Conservation (phyloP, 2,797 vertebrate genomes). For the Cichlasoma orientale region DNA sequence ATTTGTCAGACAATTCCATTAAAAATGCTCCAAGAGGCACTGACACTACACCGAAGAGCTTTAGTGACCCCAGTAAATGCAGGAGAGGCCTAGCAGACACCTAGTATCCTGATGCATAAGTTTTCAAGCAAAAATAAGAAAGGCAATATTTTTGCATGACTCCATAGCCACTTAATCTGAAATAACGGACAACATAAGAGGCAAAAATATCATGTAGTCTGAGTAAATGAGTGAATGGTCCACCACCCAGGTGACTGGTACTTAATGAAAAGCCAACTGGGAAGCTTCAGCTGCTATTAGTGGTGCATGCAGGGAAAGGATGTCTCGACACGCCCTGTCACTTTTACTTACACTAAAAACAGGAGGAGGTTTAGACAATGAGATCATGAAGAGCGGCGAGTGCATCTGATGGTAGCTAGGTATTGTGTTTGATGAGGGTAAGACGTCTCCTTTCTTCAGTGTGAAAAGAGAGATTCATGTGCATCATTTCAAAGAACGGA, state of each 20-base stretch:
- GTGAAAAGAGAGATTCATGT: not conserved
- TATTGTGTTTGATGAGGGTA: not conserved
- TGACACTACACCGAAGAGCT: too few species aligned
- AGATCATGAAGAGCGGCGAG: conserved; percentile 14
- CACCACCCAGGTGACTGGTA: conserved; percentile 48
- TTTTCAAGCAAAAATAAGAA: not conserved
- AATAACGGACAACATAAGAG: not conserved
- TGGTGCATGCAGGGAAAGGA: conserved; percentile 28
- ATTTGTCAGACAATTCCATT: too few species aligned
- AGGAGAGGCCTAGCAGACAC: not conserved
- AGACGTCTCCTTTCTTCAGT: not conserved
- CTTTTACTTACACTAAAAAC: conserved; percentile 28
- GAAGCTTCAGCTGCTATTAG: conserved; percentile 43
- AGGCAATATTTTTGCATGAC: not conserved
- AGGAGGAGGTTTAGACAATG: conserved; percentile 10
- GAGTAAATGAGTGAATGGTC: conserved; percentile 34
- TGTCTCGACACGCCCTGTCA: conserved; percentile 45
- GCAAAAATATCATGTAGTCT: not conserved
- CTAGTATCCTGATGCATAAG: not conserved
- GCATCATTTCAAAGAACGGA: not conserved
- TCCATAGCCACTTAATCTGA: not conserved
- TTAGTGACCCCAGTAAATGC: too few species aligned
- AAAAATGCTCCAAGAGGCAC: too few species aligned
- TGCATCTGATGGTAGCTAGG: not conserved
- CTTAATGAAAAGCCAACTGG: conserved; percentile 36